These are phyloP conservation scores for Macrocentrus cingulum DNA, from an alignment of 1,140 invertebrate species.

Conservation along the genomic window DNA sequence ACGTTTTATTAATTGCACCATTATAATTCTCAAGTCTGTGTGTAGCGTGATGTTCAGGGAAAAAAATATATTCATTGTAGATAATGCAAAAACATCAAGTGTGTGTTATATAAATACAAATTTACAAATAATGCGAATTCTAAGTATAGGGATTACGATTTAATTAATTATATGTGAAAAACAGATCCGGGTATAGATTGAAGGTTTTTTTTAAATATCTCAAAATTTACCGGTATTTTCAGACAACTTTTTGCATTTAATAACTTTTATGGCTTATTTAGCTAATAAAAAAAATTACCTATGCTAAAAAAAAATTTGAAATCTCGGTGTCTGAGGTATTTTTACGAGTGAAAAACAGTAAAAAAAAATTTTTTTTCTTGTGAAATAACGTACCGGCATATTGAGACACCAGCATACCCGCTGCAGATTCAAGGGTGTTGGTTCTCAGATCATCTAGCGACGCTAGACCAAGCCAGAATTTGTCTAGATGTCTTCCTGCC, in stretches of 20 bases:
- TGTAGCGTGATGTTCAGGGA: conserved; percentile 3
- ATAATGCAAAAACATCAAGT: not conserved
- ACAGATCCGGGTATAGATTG: too few relatives aligned
- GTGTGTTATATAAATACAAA: not conserved
- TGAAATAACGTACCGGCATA: conserved; percentile 71
- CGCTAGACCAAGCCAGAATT: conserved; percentile 86
- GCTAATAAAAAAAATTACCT: too few relatives aligned
- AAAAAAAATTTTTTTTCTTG: not conserved
- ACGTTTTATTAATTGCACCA: conserved; percentile 24
- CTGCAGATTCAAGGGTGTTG: conserved; percentile 90
- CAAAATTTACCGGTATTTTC: too few relatives aligned
- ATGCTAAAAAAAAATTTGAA: too few relatives aligned
- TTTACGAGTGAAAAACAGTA: too few relatives aligned
- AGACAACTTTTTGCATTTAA: too few relatives aligned
- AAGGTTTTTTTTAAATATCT: too few relatives aligned
- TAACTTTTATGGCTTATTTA: too few relatives aligned
- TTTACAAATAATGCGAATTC: conserved; percentile 7
- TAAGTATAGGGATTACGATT: not conserved
- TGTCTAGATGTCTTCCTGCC: conserved; percentile 65
- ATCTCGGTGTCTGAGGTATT: too few relatives aligned
- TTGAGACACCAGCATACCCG: conserved; percentile 86
- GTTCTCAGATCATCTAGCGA: conserved; percentile 89
- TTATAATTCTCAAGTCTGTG: conserved; percentile 12
- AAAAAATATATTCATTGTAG: conserved; percentile 13
- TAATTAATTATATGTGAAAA: too few relatives aligned